phyloP scores from a whole-genome alignment of 2,888 invertebrate species.

The Drosophila nr. perissopoda region DNA sequence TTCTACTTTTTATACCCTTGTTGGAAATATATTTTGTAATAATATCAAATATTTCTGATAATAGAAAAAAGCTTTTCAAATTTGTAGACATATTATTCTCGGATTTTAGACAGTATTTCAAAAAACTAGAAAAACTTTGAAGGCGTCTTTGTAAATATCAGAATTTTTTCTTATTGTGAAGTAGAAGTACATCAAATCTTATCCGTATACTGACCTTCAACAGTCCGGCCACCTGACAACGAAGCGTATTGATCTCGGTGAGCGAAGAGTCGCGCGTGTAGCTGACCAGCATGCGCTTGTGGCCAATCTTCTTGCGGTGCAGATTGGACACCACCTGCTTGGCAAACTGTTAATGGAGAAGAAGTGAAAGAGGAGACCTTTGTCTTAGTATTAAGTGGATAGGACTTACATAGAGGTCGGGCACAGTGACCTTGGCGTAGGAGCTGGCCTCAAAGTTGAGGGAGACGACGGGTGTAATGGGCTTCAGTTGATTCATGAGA shows the following conservation, averaged over 20 bases:
- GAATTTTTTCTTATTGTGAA: background rate
- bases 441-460: slow-evolving; percentile 84
- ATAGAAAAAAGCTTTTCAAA: too few species aligned
- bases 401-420: slow-evolving; percentile 82
- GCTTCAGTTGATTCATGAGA: slow-evolving; percentile 83
- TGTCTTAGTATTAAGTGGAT: background rate
- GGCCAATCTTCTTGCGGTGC: slow-evolving; percentile 92
- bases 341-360: slow-evolving; percentile 83
- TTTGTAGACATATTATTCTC: background rate
- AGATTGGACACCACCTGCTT: slow-evolving; percentile 91
- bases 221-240: slow-evolving; percentile 89
- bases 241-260: slow-evolving; percentile 87
- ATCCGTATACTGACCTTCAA: slow-evolving; percentile 85
- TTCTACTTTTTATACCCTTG: background rate
- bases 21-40: background rate
- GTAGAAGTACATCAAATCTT: background rate
- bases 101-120: background rate
- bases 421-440: slow-evolving; percentile 85
- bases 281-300: slow-evolving; percentile 91
- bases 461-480: slow-evolving; percentile 84
- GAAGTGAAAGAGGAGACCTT: background rate
- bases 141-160: background rate
- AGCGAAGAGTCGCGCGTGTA: slow-evolving; percentile 87
- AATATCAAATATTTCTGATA: background rate
- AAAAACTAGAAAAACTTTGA: background rate